A percentile compares a stretch with the other conserved stretches of the same genome.
phyloP scores from a whole-genome alignment of 1,140 invertebrate species.

The Diplogasteroides magnus region DNA sequence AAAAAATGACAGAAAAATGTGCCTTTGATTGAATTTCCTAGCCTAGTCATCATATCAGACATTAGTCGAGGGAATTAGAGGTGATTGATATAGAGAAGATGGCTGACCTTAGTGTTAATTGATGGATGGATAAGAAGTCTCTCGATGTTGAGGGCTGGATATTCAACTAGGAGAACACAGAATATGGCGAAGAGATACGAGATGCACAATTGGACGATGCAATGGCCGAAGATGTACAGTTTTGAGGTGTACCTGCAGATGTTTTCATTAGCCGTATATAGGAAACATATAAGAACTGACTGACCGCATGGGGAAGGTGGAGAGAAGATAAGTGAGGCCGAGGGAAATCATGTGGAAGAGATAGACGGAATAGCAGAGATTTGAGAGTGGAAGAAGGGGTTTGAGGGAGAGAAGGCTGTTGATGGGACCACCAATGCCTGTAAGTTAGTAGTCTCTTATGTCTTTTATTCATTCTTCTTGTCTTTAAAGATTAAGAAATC shows the following conservation, averaged over 20 bases:
- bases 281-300: too few species aligned
- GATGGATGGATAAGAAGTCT: slow-evolving; percentile 33
- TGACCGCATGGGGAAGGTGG: slow-evolving; percentile 48
- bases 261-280: too few species aligned
- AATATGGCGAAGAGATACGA: slow-evolving; percentile 52
- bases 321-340: slow-evolving; percentile 51
- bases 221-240: slow-evolving; percentile 34
- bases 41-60: too few species aligned
- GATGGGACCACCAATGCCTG: slow-evolving; percentile 41
- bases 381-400: slow-evolving; percentile 44
- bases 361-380: slow-evolving; percentile 49
- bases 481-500: too few species aligned
- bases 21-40: too few species aligned
- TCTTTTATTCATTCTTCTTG: neutral
- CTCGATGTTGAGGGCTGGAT: slow-evolving; percentile 52
- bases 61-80: too few species aligned
- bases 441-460: neutral
- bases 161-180: too few species aligned
- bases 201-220: slow-evolving; percentile 46
- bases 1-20: too few species aligned
- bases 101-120: too few species aligned
- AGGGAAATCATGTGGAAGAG: slow-evolving; percentile 54
- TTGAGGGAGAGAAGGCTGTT: slow-evolving; percentile 36
- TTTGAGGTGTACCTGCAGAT: too few species aligned
- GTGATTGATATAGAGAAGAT: too few species aligned